Conservation (phyloP, 2,797 vertebrate species). For the Ctenosaura bakeri region DNA sequence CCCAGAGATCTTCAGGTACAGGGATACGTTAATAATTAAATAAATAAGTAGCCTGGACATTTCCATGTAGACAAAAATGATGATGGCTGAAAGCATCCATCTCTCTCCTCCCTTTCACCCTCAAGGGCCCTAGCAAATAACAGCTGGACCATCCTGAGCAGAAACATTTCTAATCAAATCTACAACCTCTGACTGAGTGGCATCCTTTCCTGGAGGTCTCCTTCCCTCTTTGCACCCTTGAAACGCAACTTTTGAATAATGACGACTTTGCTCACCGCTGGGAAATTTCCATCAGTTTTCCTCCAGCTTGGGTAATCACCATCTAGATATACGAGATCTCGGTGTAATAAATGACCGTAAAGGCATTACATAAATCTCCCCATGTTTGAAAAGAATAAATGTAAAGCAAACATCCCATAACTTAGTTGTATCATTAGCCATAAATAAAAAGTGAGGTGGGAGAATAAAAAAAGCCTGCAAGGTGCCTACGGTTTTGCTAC, state of each 20-base stretch:
- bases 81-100: not conserved
- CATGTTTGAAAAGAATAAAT: conserved; percentile 40
- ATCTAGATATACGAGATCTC: conserved; percentile 9
- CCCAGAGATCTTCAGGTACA: too few species aligned
- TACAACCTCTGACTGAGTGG: not conserved
- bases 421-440: conserved; percentile 19
- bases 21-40: too few species aligned
- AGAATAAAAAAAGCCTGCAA: too few species aligned
- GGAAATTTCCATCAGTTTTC: conserved; percentile 3
- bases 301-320: conserved; percentile 10
- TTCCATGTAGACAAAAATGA: too few species aligned
- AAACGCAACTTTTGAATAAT: conserved; percentile 22
- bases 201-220: not conserved
- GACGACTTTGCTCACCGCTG: not conserved
- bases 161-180: not conserved
- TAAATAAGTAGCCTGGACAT: too few species aligned
- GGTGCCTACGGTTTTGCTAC: too few species aligned
- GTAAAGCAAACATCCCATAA: conserved; percentile 39
- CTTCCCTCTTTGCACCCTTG: accelerated
- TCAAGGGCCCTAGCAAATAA: not conserved
- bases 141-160: not conserved
- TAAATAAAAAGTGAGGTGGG: conserved; percentile 25
- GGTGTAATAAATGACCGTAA: conserved; percentile 38
- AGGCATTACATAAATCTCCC: conserved; percentile 38
- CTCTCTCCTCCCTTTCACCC: not conserved